Conservation (phyloP, 2,888 invertebrate species). For the Caenorhabditis sulstoni region DNA sequence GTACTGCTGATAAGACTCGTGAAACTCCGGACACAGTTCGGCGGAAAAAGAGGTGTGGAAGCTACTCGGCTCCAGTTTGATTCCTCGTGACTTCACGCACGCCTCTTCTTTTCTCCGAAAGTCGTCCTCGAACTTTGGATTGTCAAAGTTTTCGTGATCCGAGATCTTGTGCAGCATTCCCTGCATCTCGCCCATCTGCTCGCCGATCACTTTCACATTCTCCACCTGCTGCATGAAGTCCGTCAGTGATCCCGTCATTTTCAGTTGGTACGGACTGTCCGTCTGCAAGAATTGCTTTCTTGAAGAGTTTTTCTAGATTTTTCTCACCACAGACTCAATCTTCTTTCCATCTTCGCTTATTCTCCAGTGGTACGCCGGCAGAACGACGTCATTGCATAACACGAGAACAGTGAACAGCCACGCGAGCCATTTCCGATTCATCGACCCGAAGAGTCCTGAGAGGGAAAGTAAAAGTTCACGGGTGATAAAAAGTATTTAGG, state of each 20-base stretch:
- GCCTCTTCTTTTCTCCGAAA: constrained; percentile 60
- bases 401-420: constrained; percentile 54
- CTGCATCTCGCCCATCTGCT: constrained; percentile 47
- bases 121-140: constrained; percentile 69
- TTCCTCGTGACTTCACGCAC: constrained; percentile 58
- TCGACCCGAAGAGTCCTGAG: constrained; percentile 28
- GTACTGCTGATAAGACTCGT: constrained; percentile 51
- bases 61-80: constrained; percentile 50
- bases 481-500: neutral
- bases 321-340: constrained; percentile 64
- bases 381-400: constrained; percentile 48
- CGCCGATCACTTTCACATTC: constrained; percentile 45
- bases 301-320: no score
- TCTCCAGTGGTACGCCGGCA: constrained; percentile 61
- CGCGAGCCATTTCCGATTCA: constrained; percentile 43
- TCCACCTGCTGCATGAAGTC: constrained; percentile 63
- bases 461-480: neutral
- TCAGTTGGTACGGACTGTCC: constrained; percentile 55
- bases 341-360: constrained; percentile 65
- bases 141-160: constrained; percentile 57
- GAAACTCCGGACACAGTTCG: constrained; percentile 64
- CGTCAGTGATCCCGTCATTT: constrained; percentile 58
- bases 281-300: no score
- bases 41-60: constrained; percentile 60
- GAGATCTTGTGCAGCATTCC: constrained; percentile 40